Evolutionary conservation across 2,113 vertebrate species (phyloP).

Genomic region (Nansenia antarctica): DNA sequence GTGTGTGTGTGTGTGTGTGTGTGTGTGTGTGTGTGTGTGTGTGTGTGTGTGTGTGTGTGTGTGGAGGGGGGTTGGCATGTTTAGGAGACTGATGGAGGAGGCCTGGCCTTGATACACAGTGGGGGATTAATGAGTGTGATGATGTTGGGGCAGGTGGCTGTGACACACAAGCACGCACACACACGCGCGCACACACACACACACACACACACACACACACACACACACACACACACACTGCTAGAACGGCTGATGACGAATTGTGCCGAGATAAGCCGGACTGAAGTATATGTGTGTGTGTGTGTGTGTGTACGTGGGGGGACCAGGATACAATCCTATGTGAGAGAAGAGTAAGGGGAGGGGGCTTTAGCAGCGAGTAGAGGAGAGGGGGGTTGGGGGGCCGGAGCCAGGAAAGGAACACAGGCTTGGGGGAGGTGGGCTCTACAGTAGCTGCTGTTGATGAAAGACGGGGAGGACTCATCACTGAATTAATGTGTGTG

Average conservation of each 20-base stretch:
- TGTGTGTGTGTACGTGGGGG: slow-evolving; percentile 6
- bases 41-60: not conserved
- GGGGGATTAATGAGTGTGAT: slow-evolving; percentile 56
- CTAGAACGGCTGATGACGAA: slow-evolving; percentile 16
- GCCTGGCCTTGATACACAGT: slow-evolving; percentile 52
- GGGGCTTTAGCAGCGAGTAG: slow-evolving; percentile 26
- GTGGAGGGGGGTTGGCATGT: slow-evolving; percentile 19
- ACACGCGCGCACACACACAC: slow-evolving; percentile 1
- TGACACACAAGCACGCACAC: not conserved
- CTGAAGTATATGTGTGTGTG: not conserved
- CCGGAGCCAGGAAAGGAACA: no score
- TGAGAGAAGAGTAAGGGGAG: not conserved
- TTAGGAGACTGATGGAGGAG: slow-evolving; percentile 54
- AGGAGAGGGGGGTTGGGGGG: not conserved
- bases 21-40: not conserved
- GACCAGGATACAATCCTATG: not conserved
- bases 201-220: no score
- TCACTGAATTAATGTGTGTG: not conserved
- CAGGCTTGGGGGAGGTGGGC: not conserved
- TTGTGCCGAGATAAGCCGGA: not conserved
- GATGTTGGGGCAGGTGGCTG: slow-evolving; percentile 2
- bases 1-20: not conserved
- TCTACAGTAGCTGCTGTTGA: not conserved
- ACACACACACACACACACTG: not conserved
- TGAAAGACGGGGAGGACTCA: not conserved